Evolutionary conservation across 2,888 invertebrate genomes (phyloP).

Genomic region (Drosophila peninsularis): DNA sequence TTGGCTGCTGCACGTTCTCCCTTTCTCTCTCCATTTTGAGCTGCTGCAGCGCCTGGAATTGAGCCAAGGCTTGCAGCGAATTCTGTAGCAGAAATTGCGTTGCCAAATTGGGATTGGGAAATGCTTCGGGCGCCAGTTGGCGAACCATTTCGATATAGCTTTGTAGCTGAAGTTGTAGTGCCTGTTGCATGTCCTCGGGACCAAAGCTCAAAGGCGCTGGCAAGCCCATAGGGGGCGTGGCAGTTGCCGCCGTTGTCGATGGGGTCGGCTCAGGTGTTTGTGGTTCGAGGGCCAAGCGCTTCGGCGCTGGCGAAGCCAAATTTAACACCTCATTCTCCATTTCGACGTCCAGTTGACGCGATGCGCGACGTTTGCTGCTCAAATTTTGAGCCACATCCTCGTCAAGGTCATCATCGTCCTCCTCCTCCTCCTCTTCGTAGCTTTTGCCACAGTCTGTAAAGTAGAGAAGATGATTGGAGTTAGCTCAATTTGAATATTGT

Average conservation of each 20-base stretch:
- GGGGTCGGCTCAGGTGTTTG: background rate
- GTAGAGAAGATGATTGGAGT: slow-evolving; percentile 11
- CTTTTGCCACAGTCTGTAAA: slow-evolving; percentile 79
- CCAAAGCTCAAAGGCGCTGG: slow-evolving; percentile 62
- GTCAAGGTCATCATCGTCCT: slow-evolving; percentile 21
- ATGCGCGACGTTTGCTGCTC: slow-evolving; percentile 71
- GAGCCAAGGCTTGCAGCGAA: slow-evolving; percentile 91
- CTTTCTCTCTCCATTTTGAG: slow-evolving; percentile 85
- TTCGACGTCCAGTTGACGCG: slow-evolving; percentile 57
- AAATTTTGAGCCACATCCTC: slow-evolving; percentile 70
- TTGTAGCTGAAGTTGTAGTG: slow-evolving; percentile 83
- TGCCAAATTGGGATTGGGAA: slow-evolving; percentile 79
- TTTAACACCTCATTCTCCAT: slow-evolving; percentile 77
- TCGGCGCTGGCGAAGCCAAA: slow-evolving; percentile 73
- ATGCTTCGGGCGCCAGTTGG: slow-evolving; percentile 79
- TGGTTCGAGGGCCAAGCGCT: slow-evolving; percentile 51
- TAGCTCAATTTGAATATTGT: background rate
- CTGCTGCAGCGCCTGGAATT: slow-evolving; percentile 92
- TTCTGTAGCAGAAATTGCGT: slow-evolving; percentile 92
- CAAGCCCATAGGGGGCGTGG: slow-evolving; percentile 3
- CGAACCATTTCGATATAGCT: slow-evolving; percentile 84
- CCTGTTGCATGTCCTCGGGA: slow-evolving; percentile 83
- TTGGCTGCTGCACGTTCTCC: slow-evolving; percentile 28
- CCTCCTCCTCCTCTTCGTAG: slow-evolving; percentile 69
- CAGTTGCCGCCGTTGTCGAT: slow-evolving; percentile 2